Evolutionary conservation across 2,113 vertebrate genomes (phyloP), one percentile per base, ranked within the genome.

Genomic region (Scophthalmus maximus): DNA sequence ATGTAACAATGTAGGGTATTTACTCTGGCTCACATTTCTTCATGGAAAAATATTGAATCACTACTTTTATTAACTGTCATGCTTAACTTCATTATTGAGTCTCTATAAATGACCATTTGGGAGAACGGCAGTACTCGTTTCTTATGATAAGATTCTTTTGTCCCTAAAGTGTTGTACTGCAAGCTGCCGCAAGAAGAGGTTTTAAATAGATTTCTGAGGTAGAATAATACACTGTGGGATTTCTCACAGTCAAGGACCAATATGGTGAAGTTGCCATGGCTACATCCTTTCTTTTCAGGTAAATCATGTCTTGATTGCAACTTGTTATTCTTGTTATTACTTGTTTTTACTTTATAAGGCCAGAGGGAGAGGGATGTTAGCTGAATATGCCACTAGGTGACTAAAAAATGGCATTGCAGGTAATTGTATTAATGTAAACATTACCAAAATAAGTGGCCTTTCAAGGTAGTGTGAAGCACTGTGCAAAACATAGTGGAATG

Each of bases 261-360:
- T 63, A 64, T 75, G 51, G 12, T 49, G 26, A 46, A 9, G 88
- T 87, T 88, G 70, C 82, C 68, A 87, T 88, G 78, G 86, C 73
- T 78, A 85, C 82, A 56, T 49, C 44, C 22, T 40, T 49, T 56
- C 57, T 62, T 63, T 47, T 75, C 44, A 77, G 38, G 63, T 55
- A 81, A 81, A 86, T 84, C 59, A 73, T 51, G 49, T 76, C 52
- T 55, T 83, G 79, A 87, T 78, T 85, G 78, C 65, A 62, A 29
- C 25, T n/a, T 52, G 46, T 75, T 79, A 32, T 11, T 58, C 51
- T n/a, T 46, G 49, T n/a, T n/a, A n/a, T n/a, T n/a, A n/a, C n/a
- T n/a, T n/a, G n/a, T n/a, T n/a, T n/a, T n/a, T n/a, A n/a, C n/a
- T n/a, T n/a, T n/a, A 51, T 34, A n/a, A n/a, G 15, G 14, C 23